These are phyloP conservation scores for Meiosimyza decipiens DNA, from an alignment of 2,888 invertebrate genomes.

Conservation along the genomic window DNA sequence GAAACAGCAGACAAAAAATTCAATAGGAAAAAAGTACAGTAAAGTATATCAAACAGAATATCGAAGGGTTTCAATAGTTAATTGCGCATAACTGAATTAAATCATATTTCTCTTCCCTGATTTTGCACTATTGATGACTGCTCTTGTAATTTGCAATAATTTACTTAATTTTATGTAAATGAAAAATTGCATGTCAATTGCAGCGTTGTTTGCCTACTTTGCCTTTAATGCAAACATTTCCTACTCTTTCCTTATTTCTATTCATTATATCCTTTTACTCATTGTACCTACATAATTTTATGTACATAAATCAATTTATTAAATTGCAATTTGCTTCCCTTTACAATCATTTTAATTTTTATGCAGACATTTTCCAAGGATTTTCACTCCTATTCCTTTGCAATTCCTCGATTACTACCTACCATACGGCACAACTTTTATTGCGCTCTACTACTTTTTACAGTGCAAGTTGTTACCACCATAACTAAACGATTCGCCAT, in stretches of 20 bases:
- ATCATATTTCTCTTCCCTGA: neutral
- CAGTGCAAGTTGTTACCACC: too few relatives aligned
- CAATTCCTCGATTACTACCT: too few relatives aligned
- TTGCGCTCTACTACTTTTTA: too few relatives aligned
- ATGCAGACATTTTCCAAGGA: too few relatives aligned
- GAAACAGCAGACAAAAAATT: neutral
- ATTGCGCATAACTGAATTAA: conserved; percentile 7
- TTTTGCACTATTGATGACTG: neutral
- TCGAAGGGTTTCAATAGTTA: neutral
- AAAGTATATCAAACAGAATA: too few relatives aligned
- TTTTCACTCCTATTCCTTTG: too few relatives aligned
- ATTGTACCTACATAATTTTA: neutral
- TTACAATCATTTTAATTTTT: too few relatives aligned
- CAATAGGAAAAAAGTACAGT: too few relatives aligned
- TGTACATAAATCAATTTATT: conserved; percentile 29
- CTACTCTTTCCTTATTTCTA: neutral
- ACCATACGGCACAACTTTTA: too few relatives aligned
- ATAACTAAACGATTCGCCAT: too few relatives aligned
- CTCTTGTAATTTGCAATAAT: conserved; percentile 16
- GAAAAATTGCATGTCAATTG: conserved; percentile 32
- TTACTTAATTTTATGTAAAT: conserved; percentile 14
- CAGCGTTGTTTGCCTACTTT: conserved; percentile 8
- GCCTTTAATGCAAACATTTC: conserved; percentile 7
- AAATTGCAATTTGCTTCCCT: conserved; percentile 27
- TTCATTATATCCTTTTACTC: neutral